A percentile compares a stretch with the other conserved stretches of the same genome.
Evolutionary conservation across 2,113 vertebrate species (phyloP).

Genomic region (Suricata suricatta): DNA sequence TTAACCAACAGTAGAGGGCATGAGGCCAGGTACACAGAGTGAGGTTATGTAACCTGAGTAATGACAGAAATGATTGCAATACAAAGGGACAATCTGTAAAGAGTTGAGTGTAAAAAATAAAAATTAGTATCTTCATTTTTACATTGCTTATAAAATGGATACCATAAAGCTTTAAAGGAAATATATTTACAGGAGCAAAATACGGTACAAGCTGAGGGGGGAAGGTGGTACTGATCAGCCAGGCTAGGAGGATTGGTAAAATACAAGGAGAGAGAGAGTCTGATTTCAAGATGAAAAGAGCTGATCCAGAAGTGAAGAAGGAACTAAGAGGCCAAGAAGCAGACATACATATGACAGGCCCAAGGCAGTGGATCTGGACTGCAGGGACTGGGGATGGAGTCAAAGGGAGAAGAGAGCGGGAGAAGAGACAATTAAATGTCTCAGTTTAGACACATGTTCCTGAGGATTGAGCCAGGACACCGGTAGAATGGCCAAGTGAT

Average conservation of each 20-base stretch:
- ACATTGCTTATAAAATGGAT: not conserved
- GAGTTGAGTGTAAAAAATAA: not conserved
- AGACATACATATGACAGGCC: not conserved
- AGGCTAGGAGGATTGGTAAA: not conserved
- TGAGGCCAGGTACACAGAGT: not conserved
- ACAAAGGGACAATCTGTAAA: not conserved
- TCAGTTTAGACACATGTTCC: not conserved
- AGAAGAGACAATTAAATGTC: not conserved
- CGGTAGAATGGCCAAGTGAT: not conserved
- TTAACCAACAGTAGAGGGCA: not conserved
- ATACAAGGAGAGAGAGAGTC: not conserved
- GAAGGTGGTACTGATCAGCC: not conserved
- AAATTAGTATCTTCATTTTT: slow-evolving; percentile 14
- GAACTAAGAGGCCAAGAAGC: not conserved
- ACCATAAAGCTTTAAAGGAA: not conserved
- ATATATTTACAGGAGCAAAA: not conserved
- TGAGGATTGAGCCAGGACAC: not conserved
- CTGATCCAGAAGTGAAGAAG: not conserved
- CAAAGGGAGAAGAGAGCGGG: not conserved
- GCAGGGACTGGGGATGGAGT: not conserved
- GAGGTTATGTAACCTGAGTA: not conserved
- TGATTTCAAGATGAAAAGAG: not conserved
- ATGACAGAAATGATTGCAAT: not conserved
- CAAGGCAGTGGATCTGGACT: not conserved
- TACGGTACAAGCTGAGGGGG: not conserved